phyloP scores from a whole-genome alignment of 2,797 vertebrate genomes.

The Alca torda region DNA sequence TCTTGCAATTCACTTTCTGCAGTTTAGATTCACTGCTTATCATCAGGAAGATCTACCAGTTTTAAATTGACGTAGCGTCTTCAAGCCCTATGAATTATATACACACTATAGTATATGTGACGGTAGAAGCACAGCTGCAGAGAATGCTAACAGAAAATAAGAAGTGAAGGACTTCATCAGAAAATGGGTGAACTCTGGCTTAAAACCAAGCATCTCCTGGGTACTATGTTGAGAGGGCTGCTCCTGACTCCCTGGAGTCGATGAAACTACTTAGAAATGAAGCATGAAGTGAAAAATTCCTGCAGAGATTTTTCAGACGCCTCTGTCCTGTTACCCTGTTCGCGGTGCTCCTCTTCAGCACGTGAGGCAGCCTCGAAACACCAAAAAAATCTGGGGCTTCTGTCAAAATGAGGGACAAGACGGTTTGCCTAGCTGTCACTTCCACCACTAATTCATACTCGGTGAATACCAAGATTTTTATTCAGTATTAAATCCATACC shows the following conservation, averaged over 20 bases:
- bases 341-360: background rate
- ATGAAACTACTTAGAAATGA: background rate
- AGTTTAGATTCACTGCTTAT: background rate
- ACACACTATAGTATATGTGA: background rate
- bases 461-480: background rate
- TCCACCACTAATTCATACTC: background rate
- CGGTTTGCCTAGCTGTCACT: background rate
- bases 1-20: background rate
- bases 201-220: background rate
- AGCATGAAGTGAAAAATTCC: background rate
- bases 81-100: background rate
- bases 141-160: background rate
- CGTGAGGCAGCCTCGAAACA: background rate
- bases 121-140: background rate
- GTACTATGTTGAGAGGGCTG: background rate
- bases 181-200: background rate
- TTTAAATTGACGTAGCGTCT: background rate
- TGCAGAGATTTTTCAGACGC: background rate
- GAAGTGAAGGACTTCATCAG: background rate
- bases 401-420: background rate
- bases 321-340: background rate
- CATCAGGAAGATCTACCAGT: background rate
- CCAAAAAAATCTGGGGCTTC: background rate
- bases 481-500: background rate
- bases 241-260: background rate